Conservation (phyloP, 2,797 vertebrate species). For the Aphelocoma californica region DNA sequence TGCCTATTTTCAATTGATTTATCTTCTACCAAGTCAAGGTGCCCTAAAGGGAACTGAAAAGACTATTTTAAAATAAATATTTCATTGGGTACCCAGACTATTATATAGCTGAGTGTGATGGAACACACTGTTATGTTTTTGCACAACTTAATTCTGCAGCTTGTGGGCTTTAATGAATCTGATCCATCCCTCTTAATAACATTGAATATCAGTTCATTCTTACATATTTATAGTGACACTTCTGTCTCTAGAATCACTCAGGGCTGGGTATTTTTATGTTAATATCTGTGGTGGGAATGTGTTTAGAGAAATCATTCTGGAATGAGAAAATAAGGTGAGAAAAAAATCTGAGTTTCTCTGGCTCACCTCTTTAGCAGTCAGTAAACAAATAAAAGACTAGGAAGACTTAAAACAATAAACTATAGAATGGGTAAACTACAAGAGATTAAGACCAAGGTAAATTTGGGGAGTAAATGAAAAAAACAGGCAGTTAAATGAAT, state of each 20-base stretch:
- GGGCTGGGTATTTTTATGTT: not conserved
- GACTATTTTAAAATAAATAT: not conserved
- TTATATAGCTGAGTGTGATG: not conserved
- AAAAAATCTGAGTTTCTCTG: not conserved
- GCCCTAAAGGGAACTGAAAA: not conserved
- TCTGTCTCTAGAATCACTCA: not conserved
- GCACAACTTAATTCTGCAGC: not conserved
- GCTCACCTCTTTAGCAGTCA: not conserved
- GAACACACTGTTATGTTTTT: not conserved
- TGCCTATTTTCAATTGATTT: not conserved
- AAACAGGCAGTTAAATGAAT: not conserved
- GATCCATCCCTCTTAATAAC: not conserved
- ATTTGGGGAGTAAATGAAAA: not conserved
- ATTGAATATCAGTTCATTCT: not conserved
- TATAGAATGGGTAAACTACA: not conserved
- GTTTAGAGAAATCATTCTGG: not conserved
- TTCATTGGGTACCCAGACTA: not conserved
- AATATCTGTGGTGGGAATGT: not conserved
- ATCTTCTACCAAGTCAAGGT: not conserved
- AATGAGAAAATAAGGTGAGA: not conserved
- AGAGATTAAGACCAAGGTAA: not conserved
- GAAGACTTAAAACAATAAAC: not conserved
- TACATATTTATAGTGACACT: not conserved
- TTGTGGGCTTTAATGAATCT: not conserved
- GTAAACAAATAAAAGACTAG: not conserved